Percentiles rank a stretch among this genome's conserved stretches.
These are phyloP conservation scores for Gila robusta DNA, from an alignment of 2,797 vertebrate species.

Conservation along the genomic window DNA sequence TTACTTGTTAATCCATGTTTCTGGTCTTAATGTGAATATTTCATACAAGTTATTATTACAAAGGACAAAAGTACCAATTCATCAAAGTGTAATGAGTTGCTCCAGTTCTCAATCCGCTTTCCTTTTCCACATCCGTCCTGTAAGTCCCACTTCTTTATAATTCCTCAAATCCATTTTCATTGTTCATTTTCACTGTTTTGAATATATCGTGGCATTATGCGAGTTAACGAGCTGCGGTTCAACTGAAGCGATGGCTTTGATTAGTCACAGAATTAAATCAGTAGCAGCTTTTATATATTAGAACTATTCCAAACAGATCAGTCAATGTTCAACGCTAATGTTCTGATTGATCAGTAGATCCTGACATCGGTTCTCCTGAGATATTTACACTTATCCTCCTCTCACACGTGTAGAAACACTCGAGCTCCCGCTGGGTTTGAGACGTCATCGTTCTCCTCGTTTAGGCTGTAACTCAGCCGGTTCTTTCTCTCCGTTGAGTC, in stretches of 20 bases:
- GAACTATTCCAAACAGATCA: neutral
- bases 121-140: neutral
- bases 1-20: neutral
- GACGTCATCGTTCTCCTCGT: neutral
- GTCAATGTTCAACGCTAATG: neutral
- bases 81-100: neutral
- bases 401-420: neutral
- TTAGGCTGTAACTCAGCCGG: neutral
- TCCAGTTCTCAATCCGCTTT: neutral
- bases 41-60: neutral
- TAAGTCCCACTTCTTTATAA: too few species aligned
- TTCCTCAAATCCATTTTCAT: neutral
- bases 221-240: neutral
- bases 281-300: constrained; percentile 31
- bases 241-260: constrained; percentile 3
- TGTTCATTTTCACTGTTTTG: neutral
- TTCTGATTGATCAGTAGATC: constrained; percentile 22
- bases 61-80: neutral
- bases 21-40: neutral
- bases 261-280: neutral
- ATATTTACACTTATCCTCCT: neutral
- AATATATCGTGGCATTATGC: neutral
- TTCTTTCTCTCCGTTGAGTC: neutral
- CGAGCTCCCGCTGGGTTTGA: neutral
- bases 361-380: constrained; percentile 2